Evolutionary conservation across 1,140 invertebrate species (phyloP), one percentile per base, ranked within the genome.

Genomic region (Micrasema longulum): DNA sequence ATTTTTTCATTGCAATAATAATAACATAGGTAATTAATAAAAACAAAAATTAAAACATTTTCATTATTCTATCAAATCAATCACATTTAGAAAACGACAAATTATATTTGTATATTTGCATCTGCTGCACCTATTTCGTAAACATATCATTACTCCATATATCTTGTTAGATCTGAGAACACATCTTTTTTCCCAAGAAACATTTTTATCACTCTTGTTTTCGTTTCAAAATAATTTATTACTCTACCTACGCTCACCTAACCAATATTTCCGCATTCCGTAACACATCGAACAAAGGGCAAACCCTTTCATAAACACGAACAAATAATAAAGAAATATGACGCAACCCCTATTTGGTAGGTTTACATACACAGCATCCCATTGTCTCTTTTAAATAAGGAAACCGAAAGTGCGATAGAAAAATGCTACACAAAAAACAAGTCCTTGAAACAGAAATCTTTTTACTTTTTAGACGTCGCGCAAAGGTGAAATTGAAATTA

Each of bases 351-450:
- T 60, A 38, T 41, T 68, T n/a, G 43, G 48, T 43, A 55, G 31
- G 31, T 43, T 36, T 20, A n/a, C 22, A 22, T 9, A 26, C n/a
- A 55, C 18, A 43, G 23, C 20, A 31, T n/a, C 16, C 35, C 55
- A 41, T 60, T 43, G 41, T 60, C 35, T 38, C 10, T 16, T 20
- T 18, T 38, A 52, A 68, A 72, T 72, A 72, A 67, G 45, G 74
- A 75, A 72, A 75, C 69, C 69, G 74, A 75, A 72, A 75, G 74
- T 75, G 55, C 16, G 53, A 43, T 50, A 31, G 64, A 69, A 73
- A 69, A 68, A 50, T 14, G 7, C 7, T 4, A 31, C 7, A 43
- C 22, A 60, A 69, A 69, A 48, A 50, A 1, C 12, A 16, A 41
- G 73, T 50, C 74, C 74, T 75, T 75, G 60, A 50, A 69, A 57